These are phyloP conservation scores for Catocala fraxini DNA, from an alignment of 2,888 invertebrate genomes.

Conservation along the genomic window DNA sequence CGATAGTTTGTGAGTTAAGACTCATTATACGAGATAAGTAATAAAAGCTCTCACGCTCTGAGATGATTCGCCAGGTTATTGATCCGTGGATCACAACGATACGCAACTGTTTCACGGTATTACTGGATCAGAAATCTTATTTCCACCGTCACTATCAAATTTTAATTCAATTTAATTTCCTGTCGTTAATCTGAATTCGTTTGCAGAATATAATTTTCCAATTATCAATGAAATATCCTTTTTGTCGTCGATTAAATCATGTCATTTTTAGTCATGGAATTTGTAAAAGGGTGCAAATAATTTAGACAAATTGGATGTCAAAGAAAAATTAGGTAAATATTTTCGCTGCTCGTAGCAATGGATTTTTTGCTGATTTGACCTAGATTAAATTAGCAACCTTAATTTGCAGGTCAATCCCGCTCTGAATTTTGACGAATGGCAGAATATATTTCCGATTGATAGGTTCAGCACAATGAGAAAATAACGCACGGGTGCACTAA, in stretches of 20 bases:
- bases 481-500: constrained; percentile 69
- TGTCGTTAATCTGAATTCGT: constrained; percentile 11
- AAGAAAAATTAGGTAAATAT: constrained; percentile 1
- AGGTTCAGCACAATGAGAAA: constrained; percentile 68
- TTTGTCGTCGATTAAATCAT: constrained; percentile 6
- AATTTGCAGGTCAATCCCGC: not conserved
- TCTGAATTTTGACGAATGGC: constrained; percentile 11
- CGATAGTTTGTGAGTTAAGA: constrained; percentile 47
- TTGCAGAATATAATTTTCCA: constrained; percentile 15
- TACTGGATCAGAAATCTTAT: constrained; percentile 14
- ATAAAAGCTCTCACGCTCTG: constrained; percentile 56
- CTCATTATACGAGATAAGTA: constrained; percentile 52
- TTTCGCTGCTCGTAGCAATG: constrained; percentile 1
- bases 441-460: constrained; percentile 68
- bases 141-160: constrained; percentile 3
- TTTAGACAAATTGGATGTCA: constrained; percentile 1
- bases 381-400: not conserved
- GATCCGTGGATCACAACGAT: constrained; percentile 44
- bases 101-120: constrained; percentile 13
- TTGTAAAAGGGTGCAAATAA: not conserved
- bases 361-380: not conserved
- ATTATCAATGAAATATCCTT: constrained; percentile 5
- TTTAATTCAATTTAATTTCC: constrained; percentile 15
- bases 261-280: constrained; percentile 44
- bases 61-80: constrained; percentile 50